phyloP scores from a whole-genome alignment of 2,113 vertebrate species.

The Embiotoca jacksoni region DNA sequence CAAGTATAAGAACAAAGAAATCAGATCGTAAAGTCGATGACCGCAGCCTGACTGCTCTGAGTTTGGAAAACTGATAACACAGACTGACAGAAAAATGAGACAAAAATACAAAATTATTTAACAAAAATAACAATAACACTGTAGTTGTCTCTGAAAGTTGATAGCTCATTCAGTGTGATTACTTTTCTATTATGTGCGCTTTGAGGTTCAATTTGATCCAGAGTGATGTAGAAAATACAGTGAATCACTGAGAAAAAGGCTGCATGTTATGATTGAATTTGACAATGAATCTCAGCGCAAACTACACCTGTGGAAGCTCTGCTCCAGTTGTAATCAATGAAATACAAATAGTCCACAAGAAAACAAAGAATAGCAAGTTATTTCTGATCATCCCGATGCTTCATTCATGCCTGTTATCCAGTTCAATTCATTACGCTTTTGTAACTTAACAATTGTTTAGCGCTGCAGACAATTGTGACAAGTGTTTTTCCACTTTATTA shows the following conservation, averaged over 20 bases:
- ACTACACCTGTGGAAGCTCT: neutral
- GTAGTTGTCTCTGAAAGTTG: conserved; percentile 20
- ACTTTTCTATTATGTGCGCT: conserved; percentile 15
- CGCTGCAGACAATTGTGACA: conserved; percentile 36
- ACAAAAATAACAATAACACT: no score
- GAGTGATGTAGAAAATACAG: conserved; percentile 26
- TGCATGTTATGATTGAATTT: conserved; percentile 6
- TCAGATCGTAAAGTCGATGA: neutral
- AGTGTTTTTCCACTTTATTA: conserved; percentile 25
- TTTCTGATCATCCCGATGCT: neutral
- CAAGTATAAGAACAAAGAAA: neutral
- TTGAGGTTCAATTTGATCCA: neutral
- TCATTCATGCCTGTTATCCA: conserved; percentile 14
- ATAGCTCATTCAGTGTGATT: conserved; percentile 24
- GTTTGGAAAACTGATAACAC: conserved; percentile 8
- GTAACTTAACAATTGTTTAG: conserved; percentile 20
- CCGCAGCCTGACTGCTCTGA: conserved; percentile 4
- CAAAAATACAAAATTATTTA: no score
- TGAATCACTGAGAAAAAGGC: conserved; percentile 3
- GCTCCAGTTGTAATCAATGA: conserved; percentile 20
- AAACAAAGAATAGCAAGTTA: conserved; percentile 11
- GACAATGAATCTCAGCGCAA: conserved; percentile 23
- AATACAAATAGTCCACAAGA: conserved; percentile 27
- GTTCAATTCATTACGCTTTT: conserved; percentile 26
- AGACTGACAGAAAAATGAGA: conserved; percentile 1